phyloP scores from a whole-genome alignment of 1,140 invertebrate species.

The Pinna nobilis region DNA sequence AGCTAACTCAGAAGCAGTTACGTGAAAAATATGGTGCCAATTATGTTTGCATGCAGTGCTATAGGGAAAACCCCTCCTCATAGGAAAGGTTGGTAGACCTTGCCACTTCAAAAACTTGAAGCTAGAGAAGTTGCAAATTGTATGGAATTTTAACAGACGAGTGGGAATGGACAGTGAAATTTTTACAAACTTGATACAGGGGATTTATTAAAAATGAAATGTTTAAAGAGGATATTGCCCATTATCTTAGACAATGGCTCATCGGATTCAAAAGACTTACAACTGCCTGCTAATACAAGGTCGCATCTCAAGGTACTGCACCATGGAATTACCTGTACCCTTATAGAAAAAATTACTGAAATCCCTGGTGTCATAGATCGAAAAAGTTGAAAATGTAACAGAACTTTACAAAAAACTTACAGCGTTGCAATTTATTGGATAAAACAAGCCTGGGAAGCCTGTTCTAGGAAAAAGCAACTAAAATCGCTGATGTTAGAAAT shows the following conservation, averaged over 20 bases:
- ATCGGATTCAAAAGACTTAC: constrained; percentile 13
- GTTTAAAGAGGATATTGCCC: constrained; percentile 24
- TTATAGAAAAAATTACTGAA: not conserved
- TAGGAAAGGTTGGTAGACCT: constrained; percentile 38
- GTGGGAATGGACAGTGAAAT: constrained; percentile 31
- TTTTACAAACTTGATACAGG: constrained; percentile 41
- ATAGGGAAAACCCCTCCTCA: constrained; percentile 39
- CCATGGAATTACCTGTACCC: not conserved
- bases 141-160: constrained; percentile 39
- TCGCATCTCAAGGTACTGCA: not conserved
- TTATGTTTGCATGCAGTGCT: constrained; percentile 34
- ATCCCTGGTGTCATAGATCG: not conserved
- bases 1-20: too few relatives aligned
- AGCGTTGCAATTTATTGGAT: constrained; percentile 17
- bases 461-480: too few relatives aligned
- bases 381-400: not conserved
- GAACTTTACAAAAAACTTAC: constrained; percentile 18
- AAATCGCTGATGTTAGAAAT: too few relatives aligned
- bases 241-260: constrained; percentile 35
- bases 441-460: not conserved
- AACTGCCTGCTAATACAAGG: not conserved
- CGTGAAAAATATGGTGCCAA: too few relatives aligned
- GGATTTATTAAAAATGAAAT: constrained; percentile 33
- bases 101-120: constrained; percentile 43
- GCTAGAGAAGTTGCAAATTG: constrained; percentile 30